Percentiles rank a stretch among this genome's conserved stretches.
Conservation (phyloP, 2,113 vertebrate genomes). For the Ptilorrhoa leucosticta region DNA sequence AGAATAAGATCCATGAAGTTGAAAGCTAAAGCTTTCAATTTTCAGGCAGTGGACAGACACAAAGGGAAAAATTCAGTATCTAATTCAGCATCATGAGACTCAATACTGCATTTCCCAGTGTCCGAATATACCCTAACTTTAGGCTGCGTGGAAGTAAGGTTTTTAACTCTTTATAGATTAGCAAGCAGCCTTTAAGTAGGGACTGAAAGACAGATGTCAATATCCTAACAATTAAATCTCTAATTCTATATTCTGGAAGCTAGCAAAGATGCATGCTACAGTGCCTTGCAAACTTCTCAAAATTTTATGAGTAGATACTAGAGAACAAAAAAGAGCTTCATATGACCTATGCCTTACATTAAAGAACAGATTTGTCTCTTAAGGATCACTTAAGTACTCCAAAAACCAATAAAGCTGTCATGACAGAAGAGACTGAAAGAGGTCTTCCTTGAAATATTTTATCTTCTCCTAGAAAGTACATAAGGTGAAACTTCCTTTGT, state of each 20-base stretch:
- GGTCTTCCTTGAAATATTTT: background rate
- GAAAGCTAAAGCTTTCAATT: background rate
- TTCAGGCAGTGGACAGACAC: background rate
- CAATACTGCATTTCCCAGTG: background rate
- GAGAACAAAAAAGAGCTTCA: background rate
- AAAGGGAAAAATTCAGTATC: background rate
- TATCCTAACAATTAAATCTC: background rate
- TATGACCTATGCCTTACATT: background rate
- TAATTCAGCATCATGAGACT: background rate
- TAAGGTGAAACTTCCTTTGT: background rate
- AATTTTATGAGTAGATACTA: background rate
- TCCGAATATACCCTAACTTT: background rate
- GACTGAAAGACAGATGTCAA: background rate
- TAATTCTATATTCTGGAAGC: background rate
- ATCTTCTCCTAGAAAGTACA: background rate
- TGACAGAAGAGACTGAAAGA: background rate
- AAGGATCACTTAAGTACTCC: background rate
- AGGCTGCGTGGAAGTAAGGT: background rate
- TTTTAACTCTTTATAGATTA: background rate
- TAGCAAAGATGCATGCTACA: background rate
- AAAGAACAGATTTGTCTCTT: background rate
- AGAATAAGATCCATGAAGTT: background rate
- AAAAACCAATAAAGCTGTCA: background rate
- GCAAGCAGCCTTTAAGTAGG: background rate
- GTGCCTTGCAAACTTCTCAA: background rate